Conservation (phyloP, 2,888 invertebrate genomes). For the Tetramorium bicarinatum region DNA sequence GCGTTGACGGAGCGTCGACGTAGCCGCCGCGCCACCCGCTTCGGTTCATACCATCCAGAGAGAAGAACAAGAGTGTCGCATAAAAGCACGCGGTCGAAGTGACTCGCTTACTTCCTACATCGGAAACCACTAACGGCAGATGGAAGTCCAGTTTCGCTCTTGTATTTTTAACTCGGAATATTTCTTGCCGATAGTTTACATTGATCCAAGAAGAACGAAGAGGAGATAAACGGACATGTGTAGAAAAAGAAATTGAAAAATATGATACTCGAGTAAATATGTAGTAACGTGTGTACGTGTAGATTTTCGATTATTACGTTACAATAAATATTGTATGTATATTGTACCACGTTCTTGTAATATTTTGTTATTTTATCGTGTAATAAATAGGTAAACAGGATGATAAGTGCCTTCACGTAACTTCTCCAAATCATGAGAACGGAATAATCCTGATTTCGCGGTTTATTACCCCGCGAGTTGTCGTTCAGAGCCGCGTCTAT, state of each 20-base stretch:
- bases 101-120: conserved; percentile 46
- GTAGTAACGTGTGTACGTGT: background rate
- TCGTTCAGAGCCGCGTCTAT: background rate
- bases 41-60: background rate
- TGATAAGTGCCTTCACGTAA: background rate
- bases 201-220: background rate
- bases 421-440: background rate
- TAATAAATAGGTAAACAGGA: background rate
- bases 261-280: background rate
- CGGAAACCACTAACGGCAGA: conserved; percentile 47
- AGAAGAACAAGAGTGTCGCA: conserved; percentile 39
- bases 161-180: conserved; percentile 50
- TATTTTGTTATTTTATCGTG: background rate
- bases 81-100: conserved; percentile 24
- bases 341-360: too few species aligned
- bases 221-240: background rate
- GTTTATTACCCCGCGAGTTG: conserved; percentile 20
- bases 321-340: background rate
- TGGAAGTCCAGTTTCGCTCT: conserved; percentile 26
- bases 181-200: conserved; percentile 36
- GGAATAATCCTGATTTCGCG: conserved; percentile 7
- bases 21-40: background rate
- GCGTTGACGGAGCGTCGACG: conserved; percentile 43
- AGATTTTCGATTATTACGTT: background rate
- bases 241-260: background rate